Evolutionary conservation across 2,113 vertebrate genomes (phyloP), one percentile per base, ranked within the genome.

Genomic region (Glaucomys volans): DNA sequence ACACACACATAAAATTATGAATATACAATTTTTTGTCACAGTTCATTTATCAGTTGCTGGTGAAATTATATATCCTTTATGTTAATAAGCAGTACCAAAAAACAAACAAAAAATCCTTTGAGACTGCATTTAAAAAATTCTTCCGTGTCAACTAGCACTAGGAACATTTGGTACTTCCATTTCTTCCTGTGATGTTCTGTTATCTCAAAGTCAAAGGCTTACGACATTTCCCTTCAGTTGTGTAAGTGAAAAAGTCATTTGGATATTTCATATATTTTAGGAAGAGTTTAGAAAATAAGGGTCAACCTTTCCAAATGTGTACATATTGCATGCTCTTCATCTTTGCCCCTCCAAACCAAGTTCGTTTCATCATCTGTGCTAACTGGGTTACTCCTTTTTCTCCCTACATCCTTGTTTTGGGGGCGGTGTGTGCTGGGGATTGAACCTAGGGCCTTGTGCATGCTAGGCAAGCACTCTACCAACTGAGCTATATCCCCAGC

Each of bases 41-140:
- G 84, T 77, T 91, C 81, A 85, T 96, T 97, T 96, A 79, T 62
- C 35, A 40, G 90, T 87, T 72, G 28, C 44, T 89, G 59, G 71
- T 91, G 40, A 94, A 93, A 96, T 96, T 96, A 93, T 50, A 94
- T 95, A 89, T 95, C 11, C 74, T 96, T 82, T 93, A 95, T 79
- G 28, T 92, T 96, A 93, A 94, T 20, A 91, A 95, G 76, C 66
- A 74, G 0, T 40, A 75, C 9, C 22, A 50, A 87, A 69, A 37
- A 35, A 80, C 4, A 37, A 54, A 59, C 3, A 80, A 62, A 26
- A 32, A 69, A 50, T 0, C 47, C 77, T 88, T 96, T 97, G 95
- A 95, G 91, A 50, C 44, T 59, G 50, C 28, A 82, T 97, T 95
- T 96, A 94, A 88, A 93, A 97, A 96, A 91, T 82, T 97, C 67